Conservation (phyloP, 2,113 vertebrate species). For the Leucopternis melanops region DNA sequence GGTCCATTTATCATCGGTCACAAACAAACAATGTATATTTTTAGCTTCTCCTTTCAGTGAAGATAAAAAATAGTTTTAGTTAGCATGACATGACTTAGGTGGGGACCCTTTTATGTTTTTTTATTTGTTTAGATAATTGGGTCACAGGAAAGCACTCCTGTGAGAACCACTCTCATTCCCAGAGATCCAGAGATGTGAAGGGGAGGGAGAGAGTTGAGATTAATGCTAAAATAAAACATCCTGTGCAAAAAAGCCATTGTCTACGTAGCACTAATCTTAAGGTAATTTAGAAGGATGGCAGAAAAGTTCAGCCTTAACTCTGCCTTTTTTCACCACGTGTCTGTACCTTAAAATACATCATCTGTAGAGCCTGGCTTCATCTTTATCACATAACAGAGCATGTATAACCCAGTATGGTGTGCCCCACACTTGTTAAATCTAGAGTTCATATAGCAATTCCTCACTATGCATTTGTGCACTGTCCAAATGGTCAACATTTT, state of each 20-base stretch:
- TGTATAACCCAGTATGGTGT: background rate
- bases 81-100: conserved; percentile 49
- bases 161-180: conserved; percentile 60
- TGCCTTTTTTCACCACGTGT: background rate
- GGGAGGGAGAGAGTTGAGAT: conserved; percentile 32
- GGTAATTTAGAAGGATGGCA: background rate
- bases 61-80: conserved; percentile 48
- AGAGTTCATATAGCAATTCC: background rate
- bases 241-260: conserved; percentile 25
- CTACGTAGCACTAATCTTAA: background rate
- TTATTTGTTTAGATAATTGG: conserved; percentile 62
- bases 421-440: background rate
- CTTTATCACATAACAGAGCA: background rate
- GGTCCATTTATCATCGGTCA: background rate
- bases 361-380: background rate
- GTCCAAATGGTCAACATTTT: background rate
- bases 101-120: conserved; percentile 29
- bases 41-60: conserved; percentile 26
- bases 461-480: background rate
- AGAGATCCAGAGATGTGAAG: conserved; percentile 39
- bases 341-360: conserved; percentile 21
- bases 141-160: conserved; percentile 62
- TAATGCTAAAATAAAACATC: conserved; percentile 60
- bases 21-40: conserved; percentile 53
- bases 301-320: conserved; percentile 28